phyloP scores from a whole-genome alignment of 2,797 vertebrate genomes.

The Helicolenus hilgendorfi region DNA sequence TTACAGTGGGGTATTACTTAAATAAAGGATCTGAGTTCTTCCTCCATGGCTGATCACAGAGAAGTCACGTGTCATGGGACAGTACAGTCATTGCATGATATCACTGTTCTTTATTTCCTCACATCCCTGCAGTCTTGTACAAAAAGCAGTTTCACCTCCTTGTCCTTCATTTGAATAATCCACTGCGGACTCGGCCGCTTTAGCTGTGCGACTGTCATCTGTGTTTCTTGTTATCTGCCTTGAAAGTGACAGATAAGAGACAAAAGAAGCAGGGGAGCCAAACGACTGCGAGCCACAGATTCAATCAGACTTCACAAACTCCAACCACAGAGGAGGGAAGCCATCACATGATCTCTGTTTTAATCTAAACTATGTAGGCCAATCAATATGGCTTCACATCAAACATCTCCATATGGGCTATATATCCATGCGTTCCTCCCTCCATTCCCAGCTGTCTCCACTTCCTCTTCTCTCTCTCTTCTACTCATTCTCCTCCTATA shows the following conservation, averaged over 20 bases:
- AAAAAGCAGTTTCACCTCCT: constrained; percentile 10
- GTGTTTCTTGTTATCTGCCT: constrained; percentile 31
- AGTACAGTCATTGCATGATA: neutral
- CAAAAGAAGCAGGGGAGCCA: constrained; percentile 20
- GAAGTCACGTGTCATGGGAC: neutral
- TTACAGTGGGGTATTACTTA: neutral
- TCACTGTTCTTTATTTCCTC: neutral
- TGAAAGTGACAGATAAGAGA: constrained; percentile 40
- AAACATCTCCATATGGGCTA: constrained; percentile 55
- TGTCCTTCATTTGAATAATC: constrained; percentile 36
- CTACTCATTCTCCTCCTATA: neutral
- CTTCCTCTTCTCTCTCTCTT: neutral
- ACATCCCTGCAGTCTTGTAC: neutral
- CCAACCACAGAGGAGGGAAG: neutral
- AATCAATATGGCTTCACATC: constrained; percentile 80
- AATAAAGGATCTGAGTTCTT: neutral
- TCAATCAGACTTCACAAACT: constrained; percentile 54
- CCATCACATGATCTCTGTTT: constrained; percentile 35
- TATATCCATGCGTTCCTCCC: neutral
- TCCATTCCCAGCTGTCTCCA: neutral
- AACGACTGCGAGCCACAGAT: constrained; percentile 43
- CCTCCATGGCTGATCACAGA: neutral
- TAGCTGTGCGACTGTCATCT: constrained; percentile 16
- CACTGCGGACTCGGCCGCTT: neutral
- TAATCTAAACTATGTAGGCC: constrained; percentile 76